Percentiles rank a stretch among this genome's conserved stretches.
Conservation (phyloP, 2,888 invertebrate genomes). For the Tipula lateralis region DNA sequence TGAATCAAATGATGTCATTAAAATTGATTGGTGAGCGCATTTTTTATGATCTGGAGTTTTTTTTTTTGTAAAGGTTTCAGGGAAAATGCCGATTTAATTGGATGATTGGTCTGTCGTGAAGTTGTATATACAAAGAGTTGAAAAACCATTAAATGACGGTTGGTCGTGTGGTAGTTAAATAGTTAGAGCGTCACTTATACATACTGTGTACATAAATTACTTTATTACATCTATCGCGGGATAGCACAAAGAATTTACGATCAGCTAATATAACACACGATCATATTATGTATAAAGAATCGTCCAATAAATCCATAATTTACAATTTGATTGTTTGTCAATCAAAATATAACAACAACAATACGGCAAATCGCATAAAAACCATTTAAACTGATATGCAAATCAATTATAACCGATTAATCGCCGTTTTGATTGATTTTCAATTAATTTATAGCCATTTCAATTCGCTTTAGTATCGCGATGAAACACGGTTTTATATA, state of each 20-base stretch:
- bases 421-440: neutral
- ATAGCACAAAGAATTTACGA: no score
- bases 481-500: neutral
- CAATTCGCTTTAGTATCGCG: neutral
- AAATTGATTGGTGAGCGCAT: neutral
- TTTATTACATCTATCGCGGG: no score
- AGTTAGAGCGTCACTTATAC: no score
- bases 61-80: neutral
- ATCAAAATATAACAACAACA: neutral
- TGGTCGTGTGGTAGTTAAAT: neutral
- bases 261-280: no score
- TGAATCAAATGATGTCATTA: neutral
- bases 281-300: no score
- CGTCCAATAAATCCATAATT: neutral
- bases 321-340: neutral
- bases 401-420: neutral
- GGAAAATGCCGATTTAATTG: neutral
- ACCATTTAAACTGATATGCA: neutral
- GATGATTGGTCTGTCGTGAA: neutral
- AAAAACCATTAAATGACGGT: neutral
- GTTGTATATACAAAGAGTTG: neutral
- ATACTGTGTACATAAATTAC: no score
- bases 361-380: neutral
- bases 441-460: neutral
- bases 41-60: neutral